Evolutionary conservation across 2,113 vertebrate genomes (phyloP).

Genomic region (Chaenocephalus aceratus): DNA sequence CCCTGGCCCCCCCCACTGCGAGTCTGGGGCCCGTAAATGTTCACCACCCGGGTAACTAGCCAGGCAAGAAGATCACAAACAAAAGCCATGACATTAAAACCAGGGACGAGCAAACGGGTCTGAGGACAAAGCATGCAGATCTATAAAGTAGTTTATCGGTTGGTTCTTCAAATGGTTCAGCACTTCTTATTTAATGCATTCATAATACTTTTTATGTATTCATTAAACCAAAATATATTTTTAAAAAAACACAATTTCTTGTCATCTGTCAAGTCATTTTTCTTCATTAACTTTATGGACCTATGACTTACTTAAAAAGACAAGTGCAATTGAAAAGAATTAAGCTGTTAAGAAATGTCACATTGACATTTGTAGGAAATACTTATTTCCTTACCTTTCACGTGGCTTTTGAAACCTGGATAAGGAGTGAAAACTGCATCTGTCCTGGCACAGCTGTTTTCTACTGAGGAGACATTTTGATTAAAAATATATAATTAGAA

Average conservation of each 20-base stretch:
- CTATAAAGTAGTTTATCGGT: background rate
- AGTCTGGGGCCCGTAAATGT: constrained; percentile 96
- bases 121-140: background rate
- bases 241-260: background rate
- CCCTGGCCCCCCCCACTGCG: constrained; percentile 80
- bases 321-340: constrained; percentile 17
- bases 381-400: constrained; percentile 87
- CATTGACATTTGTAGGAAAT: constrained; percentile 16
- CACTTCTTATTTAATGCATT: too few relatives aligned
- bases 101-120: background rate
- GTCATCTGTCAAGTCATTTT: background rate
- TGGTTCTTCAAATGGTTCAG: background rate
- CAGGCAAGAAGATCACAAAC: constrained; percentile 11
- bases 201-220: background rate
- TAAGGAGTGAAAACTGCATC: constrained; percentile 98
- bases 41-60: constrained; percentile 94
- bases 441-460: constrained; percentile 98
- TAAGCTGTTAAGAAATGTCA: constrained; percentile 18
- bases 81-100: background rate
- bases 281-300: background rate
- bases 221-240: background rate
- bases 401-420: constrained; percentile 98
- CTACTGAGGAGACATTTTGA: constrained; percentile 78
- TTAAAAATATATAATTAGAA: constrained; percentile 30
- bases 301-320: constrained; percentile 1